Base-by-base conservation (phyloP, 2,888 invertebrate genomes). In the Hartigia nigra region DNA sequence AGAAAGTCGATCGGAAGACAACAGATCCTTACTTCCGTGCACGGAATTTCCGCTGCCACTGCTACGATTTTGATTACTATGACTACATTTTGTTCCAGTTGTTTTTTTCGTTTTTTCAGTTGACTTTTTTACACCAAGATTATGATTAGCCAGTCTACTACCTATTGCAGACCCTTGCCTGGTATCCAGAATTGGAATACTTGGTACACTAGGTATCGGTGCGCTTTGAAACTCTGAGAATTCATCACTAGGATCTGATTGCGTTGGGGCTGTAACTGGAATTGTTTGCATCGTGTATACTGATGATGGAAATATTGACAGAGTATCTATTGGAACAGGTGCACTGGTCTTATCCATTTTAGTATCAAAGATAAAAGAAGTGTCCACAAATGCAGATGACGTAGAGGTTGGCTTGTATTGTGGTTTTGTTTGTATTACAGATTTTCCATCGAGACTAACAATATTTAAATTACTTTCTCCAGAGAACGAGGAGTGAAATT, bases 151-250 rank as follows among this genome's bases (percentile, higher is more conserved):
- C 34, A 92, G 85, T 82, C 92, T 86, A 81, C 92, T 92, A 14
- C 92, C 92, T 76, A 92, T 91, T 4, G 91, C 91, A 11, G 91
- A 90, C 14, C 91, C 91, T 78, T 88, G 89, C 78, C 89, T 91
- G 0, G 86, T 87, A 78, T 91, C 91, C 87, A 87, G 86, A 55
- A 89, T 87, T 1, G 90, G 84, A 79, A 88, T 84, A 74, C 78
- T 87, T 1, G 89, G 85, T 79, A 85, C 79, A 74, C 79, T 85
- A 76, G 78, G 79, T 77, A 83, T 81, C 5, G 88, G 89, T 75
- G 90, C 91, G 84, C 92, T 93, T 85, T 93, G 93, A 82, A 93
- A 93, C 37, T 93, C 93, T 1, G 92, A 91, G 83, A 93, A 93
- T 31, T 93, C 93, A 82, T 93, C 93, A 72, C 78, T 85, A 1